Conservation (phyloP, 2,113 vertebrate genomes). For the Notothenia coriiceps region DNA sequence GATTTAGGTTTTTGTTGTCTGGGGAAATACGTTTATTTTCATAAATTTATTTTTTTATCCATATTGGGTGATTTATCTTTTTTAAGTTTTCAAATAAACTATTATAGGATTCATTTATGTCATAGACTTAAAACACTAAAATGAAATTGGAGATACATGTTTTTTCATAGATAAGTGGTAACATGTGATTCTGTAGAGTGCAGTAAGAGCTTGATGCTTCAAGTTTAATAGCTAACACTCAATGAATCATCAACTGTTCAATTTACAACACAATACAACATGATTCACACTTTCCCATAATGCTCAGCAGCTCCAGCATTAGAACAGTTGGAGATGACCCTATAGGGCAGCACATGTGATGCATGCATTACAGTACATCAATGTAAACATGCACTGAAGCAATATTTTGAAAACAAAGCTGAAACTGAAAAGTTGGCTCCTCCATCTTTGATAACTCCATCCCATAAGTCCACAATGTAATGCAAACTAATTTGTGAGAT, state of each 20-base stretch:
- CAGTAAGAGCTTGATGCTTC: not conserved
- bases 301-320: slow-evolving; percentile 4
- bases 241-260: not conserved
- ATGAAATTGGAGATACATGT: not conserved
- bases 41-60: too few relatives aligned
- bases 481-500: not conserved
- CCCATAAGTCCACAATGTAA: not conserved
- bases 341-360: not conserved
- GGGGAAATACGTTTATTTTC: not conserved
- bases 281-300: not conserved
- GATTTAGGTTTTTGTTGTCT: not conserved
- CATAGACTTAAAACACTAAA: not conserved
- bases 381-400: not conserved
- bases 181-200: not conserved
- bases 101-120: not conserved
- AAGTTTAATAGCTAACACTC: not conserved
- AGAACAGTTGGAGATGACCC: not conserved
- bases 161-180: not conserved
- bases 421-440: not conserved
- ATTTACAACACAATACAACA: not conserved
- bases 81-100: not conserved
- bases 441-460: not conserved
- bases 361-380: not conserved
- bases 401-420: not conserved
- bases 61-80: not conserved